Evolutionary conservation across 2,888 invertebrate genomes (phyloP).

Genomic region (Blomia tropicalis): DNA sequence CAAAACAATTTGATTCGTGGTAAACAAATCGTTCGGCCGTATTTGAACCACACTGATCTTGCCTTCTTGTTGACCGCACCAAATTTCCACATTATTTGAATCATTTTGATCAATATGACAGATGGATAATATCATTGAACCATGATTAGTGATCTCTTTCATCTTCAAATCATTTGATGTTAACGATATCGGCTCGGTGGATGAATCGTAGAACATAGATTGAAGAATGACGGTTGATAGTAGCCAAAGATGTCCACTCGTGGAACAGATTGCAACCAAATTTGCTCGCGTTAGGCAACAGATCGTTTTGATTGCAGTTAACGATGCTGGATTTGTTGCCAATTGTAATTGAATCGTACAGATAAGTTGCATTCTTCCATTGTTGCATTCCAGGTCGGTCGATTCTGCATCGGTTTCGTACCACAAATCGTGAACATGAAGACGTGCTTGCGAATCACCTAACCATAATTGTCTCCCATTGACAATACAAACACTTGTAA

Average conservation of each 20-base stretch:
- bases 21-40: constrained; percentile 40
- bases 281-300: constrained; percentile 49
- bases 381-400: background rate
- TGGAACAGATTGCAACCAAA: constrained; percentile 62
- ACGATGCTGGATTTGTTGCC: constrained; percentile 43
- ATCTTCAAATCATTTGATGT: constrained; percentile 16
- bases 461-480: constrained; percentile 61
- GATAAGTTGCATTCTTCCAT: constrained; percentile 9
- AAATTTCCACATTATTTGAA: constrained; percentile 40
- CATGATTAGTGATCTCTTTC: constrained; percentile 31
- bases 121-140: constrained; percentile 46
- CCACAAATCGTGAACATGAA: constrained; percentile 55
- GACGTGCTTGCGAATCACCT: constrained; percentile 67
- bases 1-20: constrained; percentile 52
- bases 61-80: constrained; percentile 72
- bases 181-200: background rate
- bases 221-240: constrained; percentile 38
- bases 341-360: constrained; percentile 43
- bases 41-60: constrained; percentile 57
- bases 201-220: constrained; percentile 2
- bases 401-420: constrained; percentile 32
- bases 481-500: constrained; percentile 53
- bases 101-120: constrained; percentile 41
- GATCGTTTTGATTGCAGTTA: constrained; percentile 48
- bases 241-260: constrained; percentile 58